These are phyloP conservation scores for Potamarius usumacintae DNA, from an alignment of 2,113 vertebrate species.

Conservation along the genomic window DNA sequence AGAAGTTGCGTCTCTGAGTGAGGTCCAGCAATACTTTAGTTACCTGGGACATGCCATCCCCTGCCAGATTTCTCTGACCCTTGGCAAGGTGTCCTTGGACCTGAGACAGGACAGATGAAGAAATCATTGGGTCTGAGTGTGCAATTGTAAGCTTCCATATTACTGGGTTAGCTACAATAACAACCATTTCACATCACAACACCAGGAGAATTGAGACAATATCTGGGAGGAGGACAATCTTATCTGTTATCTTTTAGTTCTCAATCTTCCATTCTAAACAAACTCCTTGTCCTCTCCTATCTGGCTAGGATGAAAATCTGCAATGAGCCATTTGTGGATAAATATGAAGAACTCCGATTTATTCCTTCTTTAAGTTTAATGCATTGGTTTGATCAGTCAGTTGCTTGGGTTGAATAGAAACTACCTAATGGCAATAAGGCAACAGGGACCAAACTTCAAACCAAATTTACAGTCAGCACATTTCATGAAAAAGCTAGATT, in stretches of 20 bases:
- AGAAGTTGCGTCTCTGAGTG: slow-evolving; percentile 96
- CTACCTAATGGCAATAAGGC: background rate
- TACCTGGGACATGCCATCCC: slow-evolving; percentile 97
- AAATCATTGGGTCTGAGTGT: slow-evolving; percentile 63
- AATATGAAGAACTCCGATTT: background rate
- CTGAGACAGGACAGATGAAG: slow-evolving; percentile 69
- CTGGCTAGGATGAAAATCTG: background rate
- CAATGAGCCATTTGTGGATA: background rate
- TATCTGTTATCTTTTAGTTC: background rate
- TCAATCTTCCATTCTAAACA: background rate
- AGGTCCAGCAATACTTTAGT: slow-evolving; percentile 95
- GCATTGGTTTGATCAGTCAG: background rate
- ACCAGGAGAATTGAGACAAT: background rate
- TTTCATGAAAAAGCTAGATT: background rate
- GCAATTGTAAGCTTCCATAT: slow-evolving; percentile 20
- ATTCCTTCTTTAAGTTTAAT: background rate
- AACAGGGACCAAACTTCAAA: background rate
- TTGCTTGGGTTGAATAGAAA: background rate
- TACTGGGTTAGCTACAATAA: background rate
- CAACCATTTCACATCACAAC: background rate
- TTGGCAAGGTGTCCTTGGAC: slow-evolving; percentile 98
- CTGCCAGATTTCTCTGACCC: slow-evolving; percentile 89
- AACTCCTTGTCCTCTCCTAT: background rate
- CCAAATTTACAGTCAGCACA: slow-evolving; percentile 1
- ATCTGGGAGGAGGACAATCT: background rate